Percentiles rank a stretch among this genome's conserved stretches.
These are phyloP conservation scores for Onchidella celtica DNA, from an alignment of 2,888 invertebrate genomes.

Conservation along the genomic window DNA sequence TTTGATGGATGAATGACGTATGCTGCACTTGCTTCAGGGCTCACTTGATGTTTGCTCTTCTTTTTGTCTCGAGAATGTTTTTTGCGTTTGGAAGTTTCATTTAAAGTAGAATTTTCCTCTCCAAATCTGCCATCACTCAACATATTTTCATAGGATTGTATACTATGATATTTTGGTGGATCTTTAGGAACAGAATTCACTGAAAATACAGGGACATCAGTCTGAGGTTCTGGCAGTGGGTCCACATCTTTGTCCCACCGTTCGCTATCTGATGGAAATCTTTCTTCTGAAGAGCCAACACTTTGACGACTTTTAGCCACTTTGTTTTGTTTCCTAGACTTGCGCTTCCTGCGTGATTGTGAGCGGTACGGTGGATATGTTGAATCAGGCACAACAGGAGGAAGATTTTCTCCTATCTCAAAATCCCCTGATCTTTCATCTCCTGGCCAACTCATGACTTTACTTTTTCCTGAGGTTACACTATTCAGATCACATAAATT, in stretches of 20 bases:
- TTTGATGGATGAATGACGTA: neutral
- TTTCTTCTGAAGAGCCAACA: neutral
- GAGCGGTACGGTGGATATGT: too few species aligned
- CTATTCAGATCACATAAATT: slow-evolving; percentile 59
- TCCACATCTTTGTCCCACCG: neutral
- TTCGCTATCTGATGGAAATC: neutral
- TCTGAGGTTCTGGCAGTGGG: neutral
- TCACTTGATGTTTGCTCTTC: neutral
- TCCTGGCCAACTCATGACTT: slow-evolving; percentile 34
- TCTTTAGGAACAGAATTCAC: neutral
- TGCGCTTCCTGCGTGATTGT: too few species aligned
- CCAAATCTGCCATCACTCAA: neutral
- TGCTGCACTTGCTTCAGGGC: neutral
- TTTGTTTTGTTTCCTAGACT: too few species aligned
- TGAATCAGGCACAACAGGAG: too few species aligned
- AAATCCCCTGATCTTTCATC: slow-evolving; percentile 44
- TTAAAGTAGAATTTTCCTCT: neutral
- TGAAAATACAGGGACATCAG: neutral
- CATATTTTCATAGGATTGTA: neutral
- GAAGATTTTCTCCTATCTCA: too few species aligned
- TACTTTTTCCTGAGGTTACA: slow-evolving; percentile 50
- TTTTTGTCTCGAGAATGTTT: neutral
- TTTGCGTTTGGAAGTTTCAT: neutral
- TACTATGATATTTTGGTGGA: neutral
- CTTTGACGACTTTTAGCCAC: too few species aligned